Conservation (phyloP, 2,888 invertebrate species). For the Apodemia mormo region DNA sequence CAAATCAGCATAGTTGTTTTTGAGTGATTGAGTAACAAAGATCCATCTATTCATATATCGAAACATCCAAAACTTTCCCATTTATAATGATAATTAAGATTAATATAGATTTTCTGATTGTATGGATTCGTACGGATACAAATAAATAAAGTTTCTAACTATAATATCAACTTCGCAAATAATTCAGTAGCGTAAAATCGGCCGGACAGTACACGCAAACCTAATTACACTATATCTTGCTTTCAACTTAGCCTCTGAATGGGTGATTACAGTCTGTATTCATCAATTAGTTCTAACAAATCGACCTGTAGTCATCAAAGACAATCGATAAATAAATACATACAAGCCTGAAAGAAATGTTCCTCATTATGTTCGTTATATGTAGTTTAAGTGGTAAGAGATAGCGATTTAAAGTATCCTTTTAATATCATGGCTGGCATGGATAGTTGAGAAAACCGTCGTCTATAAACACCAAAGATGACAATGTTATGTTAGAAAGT, state of each 20-base stretch:
- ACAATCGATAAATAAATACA: constrained; percentile 53
- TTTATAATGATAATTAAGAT: too few species aligned
- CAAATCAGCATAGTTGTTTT: too few species aligned
- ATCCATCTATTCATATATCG: too few species aligned
- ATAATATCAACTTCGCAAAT: background rate
- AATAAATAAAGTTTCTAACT: background rate
- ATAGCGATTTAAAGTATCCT: constrained; percentile 8
- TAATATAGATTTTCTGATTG: too few species aligned
- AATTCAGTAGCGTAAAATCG: constrained; percentile 23
- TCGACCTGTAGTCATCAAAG: constrained; percentile 45
- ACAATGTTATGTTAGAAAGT: too few species aligned
- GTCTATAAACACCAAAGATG: too few species aligned
- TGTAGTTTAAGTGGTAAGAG: constrained; percentile 28
- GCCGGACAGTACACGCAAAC: constrained; percentile 27
- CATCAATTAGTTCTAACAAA: constrained; percentile 38
- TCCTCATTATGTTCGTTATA: constrained; percentile 43
- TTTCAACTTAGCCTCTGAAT: constrained; percentile 30
- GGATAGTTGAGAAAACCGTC: too few species aligned
- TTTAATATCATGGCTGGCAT: background rate
- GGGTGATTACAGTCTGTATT: constrained; percentile 32
- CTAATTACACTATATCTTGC: constrained; percentile 28
- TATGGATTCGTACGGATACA: too few species aligned
- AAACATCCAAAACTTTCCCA: too few species aligned
- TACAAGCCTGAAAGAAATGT: constrained; percentile 44
- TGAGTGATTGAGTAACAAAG: too few species aligned